Percentiles rank a stretch among this genome's conserved stretches.
Conservation (phyloP, 2,113 vertebrate species). For the Rhinoderma darwinii region DNA sequence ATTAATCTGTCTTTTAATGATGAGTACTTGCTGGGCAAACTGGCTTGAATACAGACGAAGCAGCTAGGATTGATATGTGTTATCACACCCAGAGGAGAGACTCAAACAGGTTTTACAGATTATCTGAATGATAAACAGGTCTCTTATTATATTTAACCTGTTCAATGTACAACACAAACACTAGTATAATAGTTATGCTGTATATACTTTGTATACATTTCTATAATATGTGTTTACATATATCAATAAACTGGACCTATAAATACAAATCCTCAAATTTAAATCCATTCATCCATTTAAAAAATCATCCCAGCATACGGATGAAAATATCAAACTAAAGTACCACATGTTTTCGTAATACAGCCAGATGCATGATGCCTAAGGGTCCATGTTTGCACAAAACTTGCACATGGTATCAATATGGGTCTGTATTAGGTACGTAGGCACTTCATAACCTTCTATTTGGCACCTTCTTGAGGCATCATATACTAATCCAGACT, state of each 20-base stretch:
- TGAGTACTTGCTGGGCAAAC: conserved; percentile 42
- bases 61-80: conserved; percentile 36
- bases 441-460: too few species aligned
- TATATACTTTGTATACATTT: background rate
- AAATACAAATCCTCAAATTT: background rate
- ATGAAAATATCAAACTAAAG: too few species aligned
- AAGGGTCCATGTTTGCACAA: too few species aligned
- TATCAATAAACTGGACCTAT: background rate
- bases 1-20: conserved; percentile 51
- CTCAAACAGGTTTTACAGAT: conserved; percentile 42
- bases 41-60: conserved; percentile 41
- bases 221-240: background rate
- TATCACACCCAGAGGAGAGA: conserved; percentile 48
- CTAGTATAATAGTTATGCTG: background rate
- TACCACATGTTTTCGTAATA: too few species aligned
- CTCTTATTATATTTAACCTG: conserved; percentile 10
- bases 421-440: too few species aligned
- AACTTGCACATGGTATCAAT: too few species aligned
- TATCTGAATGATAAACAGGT: background rate
- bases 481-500: too few species aligned
- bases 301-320: too few species aligned
- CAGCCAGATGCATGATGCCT: too few species aligned
- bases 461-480: too few species aligned
- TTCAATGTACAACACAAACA: background rate
- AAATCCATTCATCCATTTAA: too few species aligned